Evolutionary conservation across 2,797 vertebrate species (phyloP).

Genomic region (Salmo trutta): DNA sequence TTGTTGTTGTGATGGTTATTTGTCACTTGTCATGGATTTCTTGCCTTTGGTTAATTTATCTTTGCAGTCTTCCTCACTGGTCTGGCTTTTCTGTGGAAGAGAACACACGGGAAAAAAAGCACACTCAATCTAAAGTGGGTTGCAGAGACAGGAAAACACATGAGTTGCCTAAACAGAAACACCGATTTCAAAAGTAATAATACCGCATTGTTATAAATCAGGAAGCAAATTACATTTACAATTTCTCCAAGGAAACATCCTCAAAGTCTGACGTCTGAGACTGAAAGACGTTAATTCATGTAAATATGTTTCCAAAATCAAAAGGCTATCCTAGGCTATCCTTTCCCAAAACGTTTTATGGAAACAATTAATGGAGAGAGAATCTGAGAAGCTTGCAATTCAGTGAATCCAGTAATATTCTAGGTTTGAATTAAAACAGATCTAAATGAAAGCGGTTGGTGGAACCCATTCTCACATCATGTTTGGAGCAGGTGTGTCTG

Average conservation of each 20-base stretch:
- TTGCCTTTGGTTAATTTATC: slow-evolving; percentile 67
- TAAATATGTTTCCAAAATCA: too few species aligned
- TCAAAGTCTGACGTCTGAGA: too few species aligned
- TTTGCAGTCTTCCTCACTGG: slow-evolving; percentile 51
- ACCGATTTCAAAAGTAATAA: neutral
- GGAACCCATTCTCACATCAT: slow-evolving; percentile 40
- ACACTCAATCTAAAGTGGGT: neutral
- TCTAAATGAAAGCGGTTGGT: neutral
- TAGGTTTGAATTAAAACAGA: neutral
- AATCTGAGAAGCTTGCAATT: neutral
- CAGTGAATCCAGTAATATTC: neutral
- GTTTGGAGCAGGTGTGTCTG: slow-evolving; percentile 56
- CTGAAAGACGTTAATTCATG: too few species aligned
- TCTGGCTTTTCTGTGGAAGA: slow-evolving; percentile 46
- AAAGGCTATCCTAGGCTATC: too few species aligned
- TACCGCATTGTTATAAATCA: too few species aligned
- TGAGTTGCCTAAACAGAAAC: neutral
- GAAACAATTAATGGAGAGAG: too few species aligned
- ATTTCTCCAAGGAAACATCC: too few species aligned
- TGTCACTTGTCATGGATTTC: slow-evolving; percentile 25
- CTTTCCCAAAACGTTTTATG: too few species aligned
- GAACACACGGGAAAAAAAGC: neutral
- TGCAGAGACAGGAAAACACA: neutral
- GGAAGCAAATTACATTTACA: too few species aligned
- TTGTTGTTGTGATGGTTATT: neutral